Percentiles rank a stretch among this genome's conserved stretches.
Conservation (phyloP, 2,888 invertebrate genomes). For the Chesias legatella region DNA sequence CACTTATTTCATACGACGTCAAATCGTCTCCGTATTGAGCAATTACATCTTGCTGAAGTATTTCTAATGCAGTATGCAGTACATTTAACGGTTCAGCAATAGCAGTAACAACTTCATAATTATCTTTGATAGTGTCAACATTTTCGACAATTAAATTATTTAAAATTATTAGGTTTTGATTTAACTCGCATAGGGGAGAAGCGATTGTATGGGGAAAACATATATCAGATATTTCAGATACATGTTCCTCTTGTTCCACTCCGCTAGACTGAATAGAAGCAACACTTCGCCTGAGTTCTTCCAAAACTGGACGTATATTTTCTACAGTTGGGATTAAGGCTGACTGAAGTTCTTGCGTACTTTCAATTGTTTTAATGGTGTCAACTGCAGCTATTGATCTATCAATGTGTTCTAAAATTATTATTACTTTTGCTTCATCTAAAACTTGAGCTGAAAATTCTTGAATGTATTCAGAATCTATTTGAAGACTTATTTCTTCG, state of each 20-base stretch:
- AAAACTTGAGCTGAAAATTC: slow-evolving; percentile 34
- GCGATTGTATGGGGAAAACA: slow-evolving; percentile 61
- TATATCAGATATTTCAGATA: slow-evolving; percentile 58
- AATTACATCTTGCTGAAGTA: slow-evolving; percentile 67
- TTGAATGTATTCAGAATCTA: slow-evolving; percentile 53
- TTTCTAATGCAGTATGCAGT: slow-evolving; percentile 63
- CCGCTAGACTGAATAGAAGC: slow-evolving; percentile 44
- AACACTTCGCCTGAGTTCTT: slow-evolving; percentile 59
- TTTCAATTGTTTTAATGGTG: slow-evolving; percentile 50
- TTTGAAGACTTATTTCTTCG: slow-evolving; percentile 49
- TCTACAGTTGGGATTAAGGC: slow-evolving; percentile 44
- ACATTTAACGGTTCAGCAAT: slow-evolving; percentile 71
- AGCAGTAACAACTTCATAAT: slow-evolving; percentile 48
- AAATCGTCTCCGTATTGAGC: slow-evolving; percentile 61
- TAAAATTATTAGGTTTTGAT: slow-evolving; percentile 54
- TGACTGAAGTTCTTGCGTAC: slow-evolving; percentile 37
- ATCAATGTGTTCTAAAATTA: slow-evolving; percentile 58
- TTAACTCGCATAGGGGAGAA: slow-evolving; percentile 57
- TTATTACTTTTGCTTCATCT: slow-evolving; percentile 42
- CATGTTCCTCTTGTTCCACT: slow-evolving; percentile 40
- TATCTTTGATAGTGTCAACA: slow-evolving; percentile 48
- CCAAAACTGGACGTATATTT: slow-evolving; percentile 57
- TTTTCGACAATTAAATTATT: slow-evolving; percentile 61
- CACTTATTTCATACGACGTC: slow-evolving; percentile 42
- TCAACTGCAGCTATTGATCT: slow-evolving; percentile 57